phyloP scores from a whole-genome alignment of 2,113 vertebrate species.

The Phyllopteryx taeniolatus region DNA sequence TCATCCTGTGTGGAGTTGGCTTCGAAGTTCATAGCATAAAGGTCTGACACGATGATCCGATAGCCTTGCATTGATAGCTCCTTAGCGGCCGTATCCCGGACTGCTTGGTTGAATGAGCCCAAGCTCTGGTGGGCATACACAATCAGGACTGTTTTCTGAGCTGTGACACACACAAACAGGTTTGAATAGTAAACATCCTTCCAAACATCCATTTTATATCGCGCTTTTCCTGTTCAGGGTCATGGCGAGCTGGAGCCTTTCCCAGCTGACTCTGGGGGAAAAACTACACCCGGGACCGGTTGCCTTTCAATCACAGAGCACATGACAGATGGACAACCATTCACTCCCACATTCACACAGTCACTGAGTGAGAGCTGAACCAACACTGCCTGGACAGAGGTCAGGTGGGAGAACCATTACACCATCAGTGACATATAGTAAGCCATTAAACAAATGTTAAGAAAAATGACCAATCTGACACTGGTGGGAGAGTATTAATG shows the following conservation, averaged over 20 bases:
- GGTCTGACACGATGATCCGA: conserved; percentile 74
- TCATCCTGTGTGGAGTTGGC: conserved; percentile 58
- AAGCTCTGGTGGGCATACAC: conserved; percentile 71
- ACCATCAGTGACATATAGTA: no score
- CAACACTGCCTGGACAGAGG: no score
- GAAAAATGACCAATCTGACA: neutral
- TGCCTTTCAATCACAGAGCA: no score
- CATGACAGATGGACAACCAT: no score
- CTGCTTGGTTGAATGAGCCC: conserved; percentile 78
- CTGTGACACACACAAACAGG: conserved; percentile 28
- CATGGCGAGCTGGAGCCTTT: neutral
- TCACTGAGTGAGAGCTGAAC: no score
- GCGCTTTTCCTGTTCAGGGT: neutral
- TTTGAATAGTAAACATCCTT: neutral
- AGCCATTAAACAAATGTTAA: no score
- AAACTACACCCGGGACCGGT: neutral
- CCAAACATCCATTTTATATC: neutral
- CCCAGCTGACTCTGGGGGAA: neutral
- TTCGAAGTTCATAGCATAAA: conserved; percentile 73
- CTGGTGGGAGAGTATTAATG: neutral
- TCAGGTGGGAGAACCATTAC: no score
- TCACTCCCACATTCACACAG: no score
- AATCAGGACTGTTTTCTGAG: conserved; percentile 59
- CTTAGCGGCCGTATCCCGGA: conserved; percentile 63
- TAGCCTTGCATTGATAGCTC: conserved; percentile 68